Conservation (phyloP, 2,888 invertebrate species). For the Eudemis profundana region DNA sequence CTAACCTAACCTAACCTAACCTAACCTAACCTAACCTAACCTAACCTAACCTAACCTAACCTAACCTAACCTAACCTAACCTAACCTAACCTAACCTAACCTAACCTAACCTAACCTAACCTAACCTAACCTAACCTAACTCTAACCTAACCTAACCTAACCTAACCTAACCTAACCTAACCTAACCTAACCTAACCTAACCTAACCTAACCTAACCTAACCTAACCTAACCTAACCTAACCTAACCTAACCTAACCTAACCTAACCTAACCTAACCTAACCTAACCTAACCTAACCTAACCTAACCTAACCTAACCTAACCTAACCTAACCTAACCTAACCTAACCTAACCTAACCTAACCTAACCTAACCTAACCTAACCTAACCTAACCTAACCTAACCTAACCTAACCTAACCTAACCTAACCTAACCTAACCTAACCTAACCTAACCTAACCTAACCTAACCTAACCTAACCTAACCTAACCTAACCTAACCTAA, state of each 20-base stretch:
- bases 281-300: constrained; percentile 33
- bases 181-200: constrained; percentile 21
- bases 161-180: constrained; percentile 16
- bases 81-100: constrained; percentile 40
- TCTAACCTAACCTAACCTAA: too few relatives aligned
- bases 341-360: constrained; percentile 39
- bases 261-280: constrained; percentile 34
- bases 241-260: constrained; percentile 29
- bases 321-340: constrained; percentile 37
- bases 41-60: constrained; percentile 49
- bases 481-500: too few relatives aligned
- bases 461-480: too few relatives aligned
- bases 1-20: constrained; percentile 47
- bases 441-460: too few relatives aligned
- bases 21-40: constrained; percentile 47
- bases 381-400: constrained; percentile 34
- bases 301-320: constrained; percentile 33
- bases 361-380: constrained; percentile 39
- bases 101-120: constrained; percentile 44
- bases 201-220: constrained; percentile 34
- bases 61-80: constrained; percentile 35
- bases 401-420: not conserved
- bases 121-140: constrained; percentile 44
- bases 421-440: not conserved
- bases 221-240: constrained; percentile 28